Percentiles rank a stretch among this genome's conserved stretches.
These are phyloP conservation scores for Melanotaenia parkinsoni DNA, from an alignment of 2,797 vertebrate species.

Conservation along the genomic window DNA sequence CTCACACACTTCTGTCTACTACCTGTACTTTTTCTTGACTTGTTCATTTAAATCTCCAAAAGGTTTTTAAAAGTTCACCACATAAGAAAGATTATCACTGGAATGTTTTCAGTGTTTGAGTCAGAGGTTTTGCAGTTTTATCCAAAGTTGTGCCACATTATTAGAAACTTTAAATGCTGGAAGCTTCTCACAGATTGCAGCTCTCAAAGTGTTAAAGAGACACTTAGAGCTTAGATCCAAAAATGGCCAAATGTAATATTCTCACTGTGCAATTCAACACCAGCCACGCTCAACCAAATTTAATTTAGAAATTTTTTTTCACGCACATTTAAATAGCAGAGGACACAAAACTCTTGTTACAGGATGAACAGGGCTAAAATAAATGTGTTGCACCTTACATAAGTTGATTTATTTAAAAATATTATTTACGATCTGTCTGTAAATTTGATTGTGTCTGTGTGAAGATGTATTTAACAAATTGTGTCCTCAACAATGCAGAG, in stretches of 20 bases:
- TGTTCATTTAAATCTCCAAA: neutral
- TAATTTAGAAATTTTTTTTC: neutral
- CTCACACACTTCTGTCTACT: constrained; percentile 1
- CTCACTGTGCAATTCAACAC: neutral
- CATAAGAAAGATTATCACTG: neutral
- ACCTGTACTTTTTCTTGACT: neutral
- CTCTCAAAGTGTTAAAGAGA: neutral
- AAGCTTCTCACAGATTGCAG: neutral
- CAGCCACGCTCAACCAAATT: neutral
- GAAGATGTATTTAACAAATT: neutral
- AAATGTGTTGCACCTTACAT: neutral
- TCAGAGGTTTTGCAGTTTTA: neutral
- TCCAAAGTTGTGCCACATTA: neutral
- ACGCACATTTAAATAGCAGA: neutral
- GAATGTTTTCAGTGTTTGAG: neutral
- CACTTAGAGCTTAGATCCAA: neutral
- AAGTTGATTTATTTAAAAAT: constrained; percentile 1
- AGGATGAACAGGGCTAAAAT: neutral
- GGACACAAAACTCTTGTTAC: neutral
- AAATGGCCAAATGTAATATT: constrained; percentile 3
- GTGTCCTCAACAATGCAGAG: neutral
- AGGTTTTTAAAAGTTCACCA: neutral
- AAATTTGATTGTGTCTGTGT: too few species aligned
- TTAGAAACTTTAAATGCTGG: neutral
- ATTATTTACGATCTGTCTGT: neutral